phyloP scores from a whole-genome alignment of 2,888 invertebrate genomes.

The Parasteatoda lunata region DNA sequence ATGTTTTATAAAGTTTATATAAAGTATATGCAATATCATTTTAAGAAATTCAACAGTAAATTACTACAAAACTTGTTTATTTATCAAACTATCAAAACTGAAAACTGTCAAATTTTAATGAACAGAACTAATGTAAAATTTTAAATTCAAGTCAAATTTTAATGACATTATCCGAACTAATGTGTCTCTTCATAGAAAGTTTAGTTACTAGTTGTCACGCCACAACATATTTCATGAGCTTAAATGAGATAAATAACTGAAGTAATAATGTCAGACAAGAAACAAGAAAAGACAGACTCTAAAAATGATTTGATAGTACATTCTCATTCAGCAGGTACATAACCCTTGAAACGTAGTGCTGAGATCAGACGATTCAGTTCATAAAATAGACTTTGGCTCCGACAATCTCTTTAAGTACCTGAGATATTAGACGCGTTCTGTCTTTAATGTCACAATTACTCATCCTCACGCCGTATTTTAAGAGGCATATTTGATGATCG shows the following conservation, averaged over 20 bases:
- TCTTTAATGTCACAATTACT: constrained; percentile 62
- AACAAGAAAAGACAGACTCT: constrained; percentile 16
- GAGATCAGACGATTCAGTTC: constrained; percentile 25
- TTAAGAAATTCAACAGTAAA: too few relatives aligned
- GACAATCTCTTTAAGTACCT: constrained; percentile 64
- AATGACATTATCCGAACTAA: too few relatives aligned
- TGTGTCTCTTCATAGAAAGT: too few relatives aligned
- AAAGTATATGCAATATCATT: too few relatives aligned
- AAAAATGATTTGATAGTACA: constrained; percentile 41
- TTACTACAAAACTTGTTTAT: too few relatives aligned
- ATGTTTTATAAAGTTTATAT: too few relatives aligned
- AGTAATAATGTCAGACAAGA: constrained; percentile 31
- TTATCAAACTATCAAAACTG: too few relatives aligned
- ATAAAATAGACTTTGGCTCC: constrained; percentile 59
- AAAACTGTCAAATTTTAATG: too few relatives aligned
- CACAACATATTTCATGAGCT: too few relatives aligned
- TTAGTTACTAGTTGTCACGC: too few relatives aligned
- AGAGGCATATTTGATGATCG: constrained; percentile 6
- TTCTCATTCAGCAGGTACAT: constrained; percentile 51
- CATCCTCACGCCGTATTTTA: constrained; percentile 52
- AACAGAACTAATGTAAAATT: too few relatives aligned
- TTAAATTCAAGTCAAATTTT: too few relatives aligned
- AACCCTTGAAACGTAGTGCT: constrained; percentile 31
- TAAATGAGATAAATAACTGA: constrained; percentile 18
- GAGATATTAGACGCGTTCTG: constrained; percentile 62